These are phyloP conservation scores for Amiota minor DNA, from an alignment of 2,888 invertebrate species.

Conservation along the genomic window DNA sequence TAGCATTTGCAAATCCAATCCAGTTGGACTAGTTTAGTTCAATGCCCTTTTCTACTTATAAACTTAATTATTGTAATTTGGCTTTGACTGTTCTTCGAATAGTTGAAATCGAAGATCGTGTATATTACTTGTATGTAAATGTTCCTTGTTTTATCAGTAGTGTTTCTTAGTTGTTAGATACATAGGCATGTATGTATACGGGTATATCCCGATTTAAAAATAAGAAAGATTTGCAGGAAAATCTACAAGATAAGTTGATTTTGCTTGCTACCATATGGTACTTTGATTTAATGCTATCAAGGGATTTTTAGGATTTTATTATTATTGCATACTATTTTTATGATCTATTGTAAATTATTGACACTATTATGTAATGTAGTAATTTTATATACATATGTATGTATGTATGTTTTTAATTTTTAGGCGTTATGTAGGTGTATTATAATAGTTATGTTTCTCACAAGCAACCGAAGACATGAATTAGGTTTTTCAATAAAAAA, in stretches of 20 bases:
- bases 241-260: background rate
- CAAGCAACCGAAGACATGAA: background rate
- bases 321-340: constrained; percentile 52
- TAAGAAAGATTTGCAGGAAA: no score
- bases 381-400: constrained; percentile 15
- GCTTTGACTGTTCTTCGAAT: background rate
- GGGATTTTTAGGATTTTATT: constrained; percentile 57
- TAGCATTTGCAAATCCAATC: background rate
- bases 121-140: constrained; percentile 64
- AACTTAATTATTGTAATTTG: no score
- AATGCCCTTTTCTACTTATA: background rate
- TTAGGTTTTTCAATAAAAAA: background rate
- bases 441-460: constrained; percentile 1
- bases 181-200: constrained; percentile 30
- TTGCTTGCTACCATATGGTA: constrained; percentile 13
- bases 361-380: constrained; percentile 63
- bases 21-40: background rate
- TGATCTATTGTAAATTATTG: constrained; percentile 60
- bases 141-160: constrained; percentile 54
- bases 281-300: constrained; percentile 40
- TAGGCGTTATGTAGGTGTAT: constrained; percentile 23
- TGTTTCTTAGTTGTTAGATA: constrained; percentile 40
- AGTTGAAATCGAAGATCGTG: constrained; percentile 36
- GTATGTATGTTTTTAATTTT: constrained; percentile 6
- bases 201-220: constrained; percentile 29